Evolutionary conservation across 2,888 invertebrate species (phyloP), one percentile per base, ranked within the genome.

Genomic region (Laothoe populi): DNA sequence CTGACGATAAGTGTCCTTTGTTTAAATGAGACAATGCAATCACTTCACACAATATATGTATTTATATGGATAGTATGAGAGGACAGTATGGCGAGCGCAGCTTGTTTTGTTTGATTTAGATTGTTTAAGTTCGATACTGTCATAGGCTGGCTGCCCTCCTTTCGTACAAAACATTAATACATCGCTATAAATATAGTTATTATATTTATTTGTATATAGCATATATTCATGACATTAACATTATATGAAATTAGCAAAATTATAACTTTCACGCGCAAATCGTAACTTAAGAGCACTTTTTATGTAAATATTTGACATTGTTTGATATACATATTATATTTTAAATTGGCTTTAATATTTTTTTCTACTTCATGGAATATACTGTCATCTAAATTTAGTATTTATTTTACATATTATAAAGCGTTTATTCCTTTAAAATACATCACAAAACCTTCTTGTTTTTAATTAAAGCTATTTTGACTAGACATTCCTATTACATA

Each of bases 131-230:
- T 42, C 63, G 64, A 63, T 64, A 66, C 68, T 73, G 77, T 79
- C 83, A 81, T 78, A 91, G 91, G 90, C 91, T 91, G 91, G 90
- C 91, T 89, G 90, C 89, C 82, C 88, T 87, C 87, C 73, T 72
- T 77, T 60, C 74, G 72, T 66, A 71, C 70, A 71, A 71, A 66
- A 70, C 75, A 70, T 71, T 67, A 72, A 77, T 75, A 68, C 64
- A 73, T 67, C 68, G 69, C 77, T 78, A 79, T 73, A 77, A 72
- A 70, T 57, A 66, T 67, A 61, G 67, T 26, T 42, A 53, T 40
- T 60, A 40, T 24, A 53, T 19, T 49, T 42, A 49, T 24, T 19
- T 42, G 13, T 48, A 38, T 35, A 38, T 24, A 23, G 46, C 65
- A 70, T 67, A 66, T 59, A 66, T 44, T 44, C 19, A 44, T 44